These are phyloP conservation scores for Cataglyphis albicans DNA, from an alignment of 2,888 invertebrate genomes.

Conservation along the genomic window DNA sequence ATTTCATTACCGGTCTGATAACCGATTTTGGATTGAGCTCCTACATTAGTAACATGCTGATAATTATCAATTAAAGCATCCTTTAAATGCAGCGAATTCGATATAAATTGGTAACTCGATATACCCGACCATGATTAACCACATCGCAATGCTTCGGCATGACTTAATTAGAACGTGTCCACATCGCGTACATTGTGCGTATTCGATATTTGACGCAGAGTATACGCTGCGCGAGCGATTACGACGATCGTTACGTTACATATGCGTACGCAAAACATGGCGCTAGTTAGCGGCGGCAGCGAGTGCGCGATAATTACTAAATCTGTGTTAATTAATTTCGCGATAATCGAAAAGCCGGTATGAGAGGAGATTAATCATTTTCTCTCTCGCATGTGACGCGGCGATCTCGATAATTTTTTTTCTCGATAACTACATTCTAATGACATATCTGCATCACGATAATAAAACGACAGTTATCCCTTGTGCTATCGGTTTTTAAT, in stretches of 20 bases:
- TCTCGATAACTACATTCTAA: neutral
- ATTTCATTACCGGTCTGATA: conserved; percentile 12
- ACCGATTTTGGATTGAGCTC: conserved; percentile 10
- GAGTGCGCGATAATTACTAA: conserved; percentile 71
- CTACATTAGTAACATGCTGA: conserved; percentile 43
- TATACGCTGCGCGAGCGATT: conserved; percentile 1
- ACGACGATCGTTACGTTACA: conserved; percentile 13
- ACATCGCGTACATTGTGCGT: conserved; percentile 6
- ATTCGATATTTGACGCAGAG: conserved; percentile 40
- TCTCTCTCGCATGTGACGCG: conserved; percentile 39
- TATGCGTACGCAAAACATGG: conserved; percentile 20
- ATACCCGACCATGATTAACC: conserved; percentile 43
- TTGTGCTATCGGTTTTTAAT: neutral
- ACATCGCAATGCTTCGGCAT: conserved; percentile 42
- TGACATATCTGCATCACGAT: conserved; percentile 14
- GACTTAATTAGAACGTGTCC: conserved; percentile 47
- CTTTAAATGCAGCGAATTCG: conserved; percentile 45
- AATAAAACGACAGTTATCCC: conserved; percentile 19
- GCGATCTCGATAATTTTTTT: conserved; percentile 13
- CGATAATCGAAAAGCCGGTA: conserved; percentile 68
- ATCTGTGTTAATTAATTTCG: conserved; percentile 77
- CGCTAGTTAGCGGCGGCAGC: neutral
- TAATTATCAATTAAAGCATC: conserved; percentile 48
- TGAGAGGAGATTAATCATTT: conserved; percentile 76
- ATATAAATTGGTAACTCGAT: conserved; percentile 50